A percentile compares a stretch with the other conserved stretches of the same genome.
Conservation (phyloP, 30 jellyfish, hydroid and myxozoan genomes). For the Morbakka virulenta region DNA sequence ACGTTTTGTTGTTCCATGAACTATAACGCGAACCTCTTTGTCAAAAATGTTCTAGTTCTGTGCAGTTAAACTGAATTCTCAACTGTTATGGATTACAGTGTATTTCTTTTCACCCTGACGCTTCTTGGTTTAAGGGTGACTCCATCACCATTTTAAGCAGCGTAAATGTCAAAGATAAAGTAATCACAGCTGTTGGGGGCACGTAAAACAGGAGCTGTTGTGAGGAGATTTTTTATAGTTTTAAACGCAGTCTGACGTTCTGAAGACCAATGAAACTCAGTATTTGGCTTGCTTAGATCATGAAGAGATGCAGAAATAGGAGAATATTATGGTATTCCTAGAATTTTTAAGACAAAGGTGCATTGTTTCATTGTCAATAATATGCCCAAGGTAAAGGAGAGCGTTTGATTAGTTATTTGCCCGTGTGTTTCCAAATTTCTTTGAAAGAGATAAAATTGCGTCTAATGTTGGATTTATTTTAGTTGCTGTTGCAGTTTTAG, state of each 20-base stretch:
- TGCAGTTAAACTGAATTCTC: neutral
- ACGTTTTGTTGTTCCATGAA: constrained; percentile 12
- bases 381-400: no score
- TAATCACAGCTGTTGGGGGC: constrained; percentile 22
- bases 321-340: constrained; percentile 6
- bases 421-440: no score
- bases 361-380: no score
- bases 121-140: constrained; percentile 20
- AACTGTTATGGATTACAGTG: no score
- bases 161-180: constrained; percentile 24
- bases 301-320: constrained; percentile 20
- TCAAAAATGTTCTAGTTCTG: constrained; percentile 1
- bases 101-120: no score
- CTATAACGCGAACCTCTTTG: neutral
- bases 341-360: no score
- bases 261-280: constrained; percentile 30
- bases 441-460: no score
- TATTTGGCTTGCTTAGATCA: constrained; percentile 2
- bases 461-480: no score
- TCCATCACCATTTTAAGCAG: constrained; percentile 19
- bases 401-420: no score
- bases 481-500: no score
- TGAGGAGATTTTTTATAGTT: no score
- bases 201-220: constrained; percentile 41
- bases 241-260: constrained; percentile 21